These are phyloP conservation scores for Furnarius figulus DNA, from an alignment of 2,113 vertebrate species.

Conservation along the genomic window DNA sequence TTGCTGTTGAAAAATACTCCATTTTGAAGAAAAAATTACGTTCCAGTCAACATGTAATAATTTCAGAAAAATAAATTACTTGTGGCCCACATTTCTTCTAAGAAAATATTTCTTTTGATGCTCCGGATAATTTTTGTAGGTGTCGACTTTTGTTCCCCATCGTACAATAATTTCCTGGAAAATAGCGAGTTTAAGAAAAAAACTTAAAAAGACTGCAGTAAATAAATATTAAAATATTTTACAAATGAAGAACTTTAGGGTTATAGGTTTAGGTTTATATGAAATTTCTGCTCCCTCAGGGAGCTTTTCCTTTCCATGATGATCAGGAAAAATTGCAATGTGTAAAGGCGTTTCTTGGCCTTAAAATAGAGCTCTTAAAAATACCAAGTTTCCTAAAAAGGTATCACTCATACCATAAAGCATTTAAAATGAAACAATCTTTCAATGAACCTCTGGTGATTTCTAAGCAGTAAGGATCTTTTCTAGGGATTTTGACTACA, in stretches of 20 bases:
- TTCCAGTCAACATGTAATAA: neutral
- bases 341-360: neutral
- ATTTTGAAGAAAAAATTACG: neutral
- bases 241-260: neutral
- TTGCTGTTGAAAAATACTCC: neutral
- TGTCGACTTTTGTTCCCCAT: neutral
- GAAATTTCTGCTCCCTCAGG: neutral
- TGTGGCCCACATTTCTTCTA: neutral
- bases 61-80: neutral
- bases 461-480: neutral
- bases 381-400: neutral
- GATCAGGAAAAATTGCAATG: neutral
- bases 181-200: neutral
- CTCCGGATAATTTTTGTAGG: neutral
- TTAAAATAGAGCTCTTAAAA: neutral
- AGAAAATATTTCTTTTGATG: neutral
- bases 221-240: neutral
- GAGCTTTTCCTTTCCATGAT: neutral
- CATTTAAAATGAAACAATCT: neutral
- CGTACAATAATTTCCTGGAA: neutral
- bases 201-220: neutral
- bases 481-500: neutral
- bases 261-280: too few species aligned
- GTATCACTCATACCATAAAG: rapidly evolving
- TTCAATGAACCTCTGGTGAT: neutral